These are phyloP conservation scores for Poeciliopsis infans DNA, from an alignment of 2,797 vertebrate genomes.

Conservation along the genomic window DNA sequence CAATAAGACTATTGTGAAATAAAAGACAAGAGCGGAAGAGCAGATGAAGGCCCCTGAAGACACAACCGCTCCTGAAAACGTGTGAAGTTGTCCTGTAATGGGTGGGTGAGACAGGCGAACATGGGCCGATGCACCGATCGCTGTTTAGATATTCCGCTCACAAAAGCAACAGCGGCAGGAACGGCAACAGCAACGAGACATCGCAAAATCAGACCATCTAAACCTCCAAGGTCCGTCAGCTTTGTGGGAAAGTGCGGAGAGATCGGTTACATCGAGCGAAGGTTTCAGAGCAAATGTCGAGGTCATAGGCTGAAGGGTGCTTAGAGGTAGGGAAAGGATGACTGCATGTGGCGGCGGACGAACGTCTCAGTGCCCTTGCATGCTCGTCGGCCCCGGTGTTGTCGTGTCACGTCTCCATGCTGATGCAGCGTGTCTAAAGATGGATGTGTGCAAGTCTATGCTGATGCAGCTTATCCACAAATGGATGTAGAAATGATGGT, in stretches of 20 bases:
- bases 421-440: constrained; percentile 74
- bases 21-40: neutral
- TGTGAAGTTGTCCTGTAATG: constrained; percentile 9
- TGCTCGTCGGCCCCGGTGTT: constrained; percentile 63
- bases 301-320: constrained; percentile 17
- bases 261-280: neutral
- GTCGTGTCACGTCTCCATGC: constrained; percentile 73
- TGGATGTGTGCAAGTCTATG: constrained; percentile 57
- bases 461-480: constrained; percentile 75
- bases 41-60: constrained; percentile 8
- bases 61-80: neutral
- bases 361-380: constrained; percentile 64
- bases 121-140: constrained; percentile 49
- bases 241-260: neutral
- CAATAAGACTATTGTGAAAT: constrained; percentile 8
- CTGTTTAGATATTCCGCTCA: constrained; percentile 69
- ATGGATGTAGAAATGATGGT: constrained; percentile 69
- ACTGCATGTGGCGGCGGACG: constrained; percentile 26
- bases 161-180: constrained; percentile 56
- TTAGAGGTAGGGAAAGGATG: constrained; percentile 35
- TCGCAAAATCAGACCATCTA: constrained; percentile 51
- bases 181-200: constrained; percentile 56
- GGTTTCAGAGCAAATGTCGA: neutral
- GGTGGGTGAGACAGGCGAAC: constrained; percentile 21
- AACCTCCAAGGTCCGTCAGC: constrained; percentile 30